Conservation (phyloP, 1,140 invertebrate species). For the Adoxophyes honmai region DNA sequence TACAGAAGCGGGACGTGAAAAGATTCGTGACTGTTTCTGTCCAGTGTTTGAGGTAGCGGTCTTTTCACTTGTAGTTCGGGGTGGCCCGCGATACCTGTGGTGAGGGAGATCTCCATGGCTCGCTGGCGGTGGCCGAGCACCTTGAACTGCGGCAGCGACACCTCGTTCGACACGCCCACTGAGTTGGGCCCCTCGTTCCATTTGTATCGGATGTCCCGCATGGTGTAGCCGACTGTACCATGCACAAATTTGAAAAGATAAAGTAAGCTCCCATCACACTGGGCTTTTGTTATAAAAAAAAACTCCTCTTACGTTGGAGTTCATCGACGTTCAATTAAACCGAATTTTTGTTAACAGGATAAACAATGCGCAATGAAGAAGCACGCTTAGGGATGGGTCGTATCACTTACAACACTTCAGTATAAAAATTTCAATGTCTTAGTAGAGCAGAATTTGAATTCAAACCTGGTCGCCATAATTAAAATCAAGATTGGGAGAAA, state of each 20-base stretch:
- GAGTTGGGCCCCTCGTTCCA: slow-evolving; percentile 96
- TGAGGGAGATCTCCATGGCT: slow-evolving; percentile 93
- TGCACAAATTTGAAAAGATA: slow-evolving; percentile 81
- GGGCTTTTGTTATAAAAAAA: slow-evolving; percentile 69
- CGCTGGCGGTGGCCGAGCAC: slow-evolving; percentile 92
- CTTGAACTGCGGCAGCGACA: slow-evolving; percentile 97
- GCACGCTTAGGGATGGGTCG: too few relatives aligned
- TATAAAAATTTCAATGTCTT: too few relatives aligned
- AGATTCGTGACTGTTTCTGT: slow-evolving; percentile 71
- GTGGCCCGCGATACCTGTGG: slow-evolving; percentile 85
- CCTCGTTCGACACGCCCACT: slow-evolving; percentile 93
- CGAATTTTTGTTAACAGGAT: too few relatives aligned
- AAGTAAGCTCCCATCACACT: slow-evolving; percentile 81
- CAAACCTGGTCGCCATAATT: too few relatives aligned
- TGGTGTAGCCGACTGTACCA: slow-evolving; percentile 95
- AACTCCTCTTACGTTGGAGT: too few relatives aligned
- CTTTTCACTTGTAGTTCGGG: slow-evolving; percentile 28
- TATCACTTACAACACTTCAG: too few relatives aligned
- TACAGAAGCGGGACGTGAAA: slow-evolving; percentile 75
- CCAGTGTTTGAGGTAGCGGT: slow-evolving; percentile 66
- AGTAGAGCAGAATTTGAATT: too few relatives aligned
- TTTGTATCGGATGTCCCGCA: slow-evolving; percentile 97
- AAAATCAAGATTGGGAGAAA: too few relatives aligned
- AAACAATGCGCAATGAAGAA: too few relatives aligned
- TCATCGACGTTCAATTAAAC: too few relatives aligned